phyloP scores from a whole-genome alignment of 2,888 invertebrate species.

The Synanthedon andrenaeformis region DNA sequence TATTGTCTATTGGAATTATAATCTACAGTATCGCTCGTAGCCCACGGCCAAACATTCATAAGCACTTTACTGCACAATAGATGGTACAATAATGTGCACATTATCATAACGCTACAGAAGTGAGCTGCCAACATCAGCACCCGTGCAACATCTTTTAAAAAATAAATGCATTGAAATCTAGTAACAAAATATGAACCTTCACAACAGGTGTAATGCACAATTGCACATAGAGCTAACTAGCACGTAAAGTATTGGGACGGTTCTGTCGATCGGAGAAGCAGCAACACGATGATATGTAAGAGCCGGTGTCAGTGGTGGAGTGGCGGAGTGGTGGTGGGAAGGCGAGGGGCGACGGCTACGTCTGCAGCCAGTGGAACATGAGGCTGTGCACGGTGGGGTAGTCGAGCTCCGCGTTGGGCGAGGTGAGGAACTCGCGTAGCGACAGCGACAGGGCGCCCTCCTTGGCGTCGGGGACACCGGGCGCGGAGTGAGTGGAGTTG shows the following conservation, averaged over 20 bases:
- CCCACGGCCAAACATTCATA: background rate
- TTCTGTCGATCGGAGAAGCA: conserved; percentile 37
- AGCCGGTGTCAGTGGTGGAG: no score
- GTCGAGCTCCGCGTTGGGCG: conserved; percentile 58
- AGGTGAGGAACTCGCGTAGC: conserved; percentile 50
- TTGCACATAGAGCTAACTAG: no score
- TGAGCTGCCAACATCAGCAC: no score
- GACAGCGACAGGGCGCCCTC: conserved; percentile 27
- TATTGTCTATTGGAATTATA: conserved; percentile 65
- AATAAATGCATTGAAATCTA: no score
- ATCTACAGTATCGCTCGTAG: conserved; percentile 17
- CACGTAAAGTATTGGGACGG: conserved; percentile 51
- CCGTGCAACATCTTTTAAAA: no score
- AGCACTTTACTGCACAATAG: no score
- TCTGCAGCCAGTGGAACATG: conserved; percentile 67
- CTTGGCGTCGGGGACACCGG: conserved; percentile 37
- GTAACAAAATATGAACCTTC: no score
- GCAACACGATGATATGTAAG: conserved; percentile 10
- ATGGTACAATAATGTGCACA: no score
- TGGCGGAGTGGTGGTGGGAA: no score
- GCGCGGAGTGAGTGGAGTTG: conserved; percentile 51
- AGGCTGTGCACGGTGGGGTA: conserved; percentile 64
- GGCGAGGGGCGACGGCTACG: conserved; percentile 31
- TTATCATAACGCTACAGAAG: no score
- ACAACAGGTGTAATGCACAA: no score